These are phyloP conservation scores for Acridotheres tristis DNA, from an alignment of 2,797 vertebrate species.

Conservation along the genomic window DNA sequence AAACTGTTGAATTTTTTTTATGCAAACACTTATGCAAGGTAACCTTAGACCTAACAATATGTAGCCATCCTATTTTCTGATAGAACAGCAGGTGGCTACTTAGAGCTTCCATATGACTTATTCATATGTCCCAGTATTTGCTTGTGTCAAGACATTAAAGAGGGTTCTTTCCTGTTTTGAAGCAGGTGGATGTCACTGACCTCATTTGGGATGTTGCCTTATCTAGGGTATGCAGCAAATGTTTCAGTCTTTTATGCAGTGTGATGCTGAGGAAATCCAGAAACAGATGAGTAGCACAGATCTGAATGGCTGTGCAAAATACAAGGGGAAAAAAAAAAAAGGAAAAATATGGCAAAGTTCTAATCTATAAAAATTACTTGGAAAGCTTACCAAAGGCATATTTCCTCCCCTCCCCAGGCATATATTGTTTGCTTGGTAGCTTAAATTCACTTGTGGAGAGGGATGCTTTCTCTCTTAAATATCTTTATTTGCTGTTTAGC, in stretches of 20 bases:
- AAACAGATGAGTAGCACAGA: background rate
- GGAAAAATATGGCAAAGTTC: background rate
- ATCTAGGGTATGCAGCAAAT: background rate
- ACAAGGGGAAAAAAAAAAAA: too few species aligned
- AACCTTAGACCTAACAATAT: background rate
- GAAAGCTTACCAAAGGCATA: background rate
- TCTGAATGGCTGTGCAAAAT: background rate
- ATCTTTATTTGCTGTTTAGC: background rate
- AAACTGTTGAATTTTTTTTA: background rate
- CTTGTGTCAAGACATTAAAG: background rate
- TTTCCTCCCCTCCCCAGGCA: rapidly evolving
- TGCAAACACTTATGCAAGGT: background rate
- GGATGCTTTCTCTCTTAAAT: background rate
- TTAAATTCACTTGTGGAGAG: background rate
- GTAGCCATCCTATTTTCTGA: background rate
- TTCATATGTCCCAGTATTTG: background rate
- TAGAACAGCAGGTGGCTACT: background rate
- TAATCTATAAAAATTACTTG: background rate
- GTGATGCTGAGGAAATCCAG: background rate
- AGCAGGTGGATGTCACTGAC: background rate
- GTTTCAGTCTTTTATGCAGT: background rate
- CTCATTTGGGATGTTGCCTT: background rate
- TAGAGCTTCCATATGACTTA: background rate
- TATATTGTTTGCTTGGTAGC: background rate
- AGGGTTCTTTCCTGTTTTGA: background rate